Percentiles rank a stretch among this genome's conserved stretches.
These are phyloP conservation scores for Calliopsis andreniformis DNA, from an alignment of 1,140 invertebrate genomes.

Conservation along the genomic window DNA sequence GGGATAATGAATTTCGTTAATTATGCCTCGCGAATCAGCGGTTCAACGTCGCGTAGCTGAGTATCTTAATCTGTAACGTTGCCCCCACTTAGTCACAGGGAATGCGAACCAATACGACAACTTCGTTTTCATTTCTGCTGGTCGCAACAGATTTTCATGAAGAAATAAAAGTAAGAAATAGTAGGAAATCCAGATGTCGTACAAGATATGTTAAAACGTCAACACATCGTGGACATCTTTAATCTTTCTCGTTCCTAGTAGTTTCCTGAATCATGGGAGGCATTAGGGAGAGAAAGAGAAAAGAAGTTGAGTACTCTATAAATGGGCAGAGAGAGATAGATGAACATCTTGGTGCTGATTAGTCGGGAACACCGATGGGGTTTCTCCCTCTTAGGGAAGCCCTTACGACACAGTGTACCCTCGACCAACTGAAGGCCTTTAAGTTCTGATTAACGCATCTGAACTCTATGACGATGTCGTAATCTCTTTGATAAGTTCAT, in stretches of 20 bases:
- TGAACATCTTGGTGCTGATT: conserved; percentile 72
- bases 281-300: neutral
- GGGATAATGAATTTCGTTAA: conserved; percentile 81
- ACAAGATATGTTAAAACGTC: too few relatives aligned
- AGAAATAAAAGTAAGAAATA: too few relatives aligned
- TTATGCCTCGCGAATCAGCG: conserved; percentile 73
- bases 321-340: conserved; percentile 24
- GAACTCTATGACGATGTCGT: conserved; percentile 64
- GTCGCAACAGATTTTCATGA: too few relatives aligned
- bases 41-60: conserved; percentile 11
- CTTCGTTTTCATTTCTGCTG: too few relatives aligned
- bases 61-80: conserved; percentile 52
- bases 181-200: too few relatives aligned
- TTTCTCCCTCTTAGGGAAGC: conserved; percentile 67
- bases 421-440: conserved; percentile 55
- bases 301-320: conserved; percentile 10
- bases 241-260: neutral
- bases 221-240: neutral
- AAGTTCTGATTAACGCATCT: conserved; percentile 70
- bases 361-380: conserved; percentile 69
- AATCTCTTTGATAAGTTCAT: conserved; percentile 66
- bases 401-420: conserved; percentile 51
- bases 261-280: conserved; percentile 2
- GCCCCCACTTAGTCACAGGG: too few relatives aligned
- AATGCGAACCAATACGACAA: too few relatives aligned